phyloP scores from a whole-genome alignment of 2,797 vertebrate species.

The Notamacropus eugenii region DNA sequence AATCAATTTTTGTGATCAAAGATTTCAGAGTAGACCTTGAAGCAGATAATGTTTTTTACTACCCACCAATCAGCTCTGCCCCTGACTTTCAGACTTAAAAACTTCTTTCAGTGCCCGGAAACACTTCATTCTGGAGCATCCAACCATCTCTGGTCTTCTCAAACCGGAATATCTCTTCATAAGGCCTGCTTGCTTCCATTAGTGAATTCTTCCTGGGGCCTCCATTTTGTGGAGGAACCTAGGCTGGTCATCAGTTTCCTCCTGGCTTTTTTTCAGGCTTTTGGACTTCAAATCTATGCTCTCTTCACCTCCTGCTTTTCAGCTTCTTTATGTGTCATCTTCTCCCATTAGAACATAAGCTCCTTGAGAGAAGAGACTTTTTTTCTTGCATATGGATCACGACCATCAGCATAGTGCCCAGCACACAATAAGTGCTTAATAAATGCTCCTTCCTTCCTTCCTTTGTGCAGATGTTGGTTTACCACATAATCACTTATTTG shows the following conservation, averaged over 20 bases:
- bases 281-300: not conserved
- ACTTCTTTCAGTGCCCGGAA: not conserved
- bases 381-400: not conserved
- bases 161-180: not conserved
- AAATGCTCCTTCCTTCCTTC: not conserved
- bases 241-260: not conserved
- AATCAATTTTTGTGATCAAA: not conserved
- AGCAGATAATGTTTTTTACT: not conserved
- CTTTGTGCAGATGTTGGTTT: not conserved
- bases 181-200: not conserved
- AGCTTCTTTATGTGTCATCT: not conserved
- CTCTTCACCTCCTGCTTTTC: no score
- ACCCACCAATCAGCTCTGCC: not conserved
- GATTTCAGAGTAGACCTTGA: not conserved
- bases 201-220: not conserved
- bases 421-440: not conserved
- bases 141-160: not conserved
- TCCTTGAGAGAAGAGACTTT: not conserved
- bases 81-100: not conserved
- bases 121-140: not conserved
- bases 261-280: not conserved
- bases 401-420: not conserved
- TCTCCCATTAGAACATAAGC: not conserved
- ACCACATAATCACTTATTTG: not conserved
- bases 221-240: not conserved